Evolutionary conservation across 2,888 invertebrate genomes (phyloP), one percentile per base, ranked within the genome.

Genomic region (Malthinus flaveolus): DNA sequence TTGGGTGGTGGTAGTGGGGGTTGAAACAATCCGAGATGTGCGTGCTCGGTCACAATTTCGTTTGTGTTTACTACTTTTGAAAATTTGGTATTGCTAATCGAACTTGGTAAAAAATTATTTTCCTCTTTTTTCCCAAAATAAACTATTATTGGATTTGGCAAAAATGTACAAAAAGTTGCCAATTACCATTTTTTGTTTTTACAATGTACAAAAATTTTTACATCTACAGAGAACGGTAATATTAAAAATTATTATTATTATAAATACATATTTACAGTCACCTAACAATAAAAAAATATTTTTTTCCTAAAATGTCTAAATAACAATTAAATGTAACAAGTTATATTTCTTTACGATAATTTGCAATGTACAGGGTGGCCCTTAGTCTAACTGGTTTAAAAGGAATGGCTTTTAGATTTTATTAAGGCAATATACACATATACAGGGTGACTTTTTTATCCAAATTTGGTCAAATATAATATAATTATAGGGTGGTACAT

Each of bases 201-300:
- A 59, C 54, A 59, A 59, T 59, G 32, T 59, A 59, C 59, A 59
- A 59, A 49, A 11, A 39, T 47, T 42, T 12, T 42, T 54, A 57
- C 39, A 51, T 51, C 57, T 57, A 57, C 13, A 51, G 50, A 54
- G 59, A 59, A 39, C 42, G 42, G 44, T 58, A 11, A 42, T 37
- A 37, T 37, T 37, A 15, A 15, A 12, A 15, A 47, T 37, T 57
- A 57, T 51, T 50, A 7, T 33, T 15, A 53, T 58, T n/a, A 53
- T 54, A 59, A 56, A 59, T 59, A 59, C 59, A 59, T 59, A 59
- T 59, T 45, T 59, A 59, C 59, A 59, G 12, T 39, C 46, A 39
- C 48, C 33, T 59, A 59, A 15, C 32, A 46, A 46, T 59, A 50
- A 55, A 59, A 59, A 59, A 59, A 59, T 54, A 54, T 54, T 53